Evolutionary conservation across 2,888 invertebrate genomes (phyloP).

Genomic region (Dicyrtoma fusca): DNA sequence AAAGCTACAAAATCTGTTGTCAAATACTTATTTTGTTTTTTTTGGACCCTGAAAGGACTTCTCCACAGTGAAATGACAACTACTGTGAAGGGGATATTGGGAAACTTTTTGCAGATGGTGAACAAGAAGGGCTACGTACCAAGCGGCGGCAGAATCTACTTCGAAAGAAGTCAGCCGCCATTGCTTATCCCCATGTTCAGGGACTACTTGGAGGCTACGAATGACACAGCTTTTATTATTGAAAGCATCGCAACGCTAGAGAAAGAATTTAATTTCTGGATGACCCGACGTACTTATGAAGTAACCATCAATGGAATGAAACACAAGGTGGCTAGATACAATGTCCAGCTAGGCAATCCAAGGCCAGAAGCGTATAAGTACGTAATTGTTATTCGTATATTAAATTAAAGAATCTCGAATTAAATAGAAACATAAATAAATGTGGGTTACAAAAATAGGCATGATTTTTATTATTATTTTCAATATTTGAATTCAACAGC

Average conservation of each 20-base stretch:
- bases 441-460: background rate
- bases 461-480: background rate
- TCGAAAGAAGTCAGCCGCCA: constrained; percentile 63
- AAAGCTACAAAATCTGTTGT: no score
- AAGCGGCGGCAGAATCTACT: constrained; percentile 90
- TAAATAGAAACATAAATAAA: background rate
- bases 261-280: constrained; percentile 73
- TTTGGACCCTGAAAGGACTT: constrained; percentile 88
- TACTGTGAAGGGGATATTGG: constrained; percentile 79
- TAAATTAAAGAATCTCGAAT: background rate
- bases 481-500: background rate
- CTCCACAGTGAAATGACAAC: constrained; percentile 79
- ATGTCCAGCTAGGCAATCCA: constrained; percentile 75
- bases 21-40: no score
- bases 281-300: constrained; percentile 66
- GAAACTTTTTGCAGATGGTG: constrained; percentile 81
- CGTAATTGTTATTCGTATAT: constrained; percentile 52
- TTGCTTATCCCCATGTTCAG: constrained; percentile 71
- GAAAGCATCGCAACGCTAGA: constrained; percentile 59
- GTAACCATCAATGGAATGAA: constrained; percentile 57
- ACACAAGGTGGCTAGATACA: constrained; percentile 73
- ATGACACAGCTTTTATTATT: constrained; percentile 67
- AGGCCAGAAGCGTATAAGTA: constrained; percentile 84
- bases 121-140: constrained; percentile 80
- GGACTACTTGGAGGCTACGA: constrained; percentile 72